Evolutionary conservation across 2,797 vertebrate species (phyloP).

Genomic region (Tolypeutes matacus): DNA sequence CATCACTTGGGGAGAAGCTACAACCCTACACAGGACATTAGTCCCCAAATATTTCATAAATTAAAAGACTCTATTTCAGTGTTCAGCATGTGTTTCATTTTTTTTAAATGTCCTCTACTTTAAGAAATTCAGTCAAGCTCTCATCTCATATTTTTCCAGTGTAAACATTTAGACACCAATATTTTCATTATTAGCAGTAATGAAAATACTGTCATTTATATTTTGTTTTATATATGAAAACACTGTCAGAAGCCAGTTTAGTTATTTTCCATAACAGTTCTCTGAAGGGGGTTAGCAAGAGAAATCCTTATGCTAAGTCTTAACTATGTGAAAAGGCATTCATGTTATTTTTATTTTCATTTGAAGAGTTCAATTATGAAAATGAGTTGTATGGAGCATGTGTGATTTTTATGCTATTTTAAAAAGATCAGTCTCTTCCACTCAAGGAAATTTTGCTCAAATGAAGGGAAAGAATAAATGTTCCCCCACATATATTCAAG

Average conservation of each 20-base stretch:
- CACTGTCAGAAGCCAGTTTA: constrained; percentile 67
- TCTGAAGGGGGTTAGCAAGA: constrained; percentile 46
- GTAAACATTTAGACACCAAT: constrained; percentile 80
- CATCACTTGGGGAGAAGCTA: background rate
- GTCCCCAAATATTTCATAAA: background rate
- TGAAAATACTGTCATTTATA: constrained; percentile 76
- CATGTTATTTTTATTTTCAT: constrained; percentile 63
- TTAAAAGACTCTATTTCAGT: constrained; percentile 32
- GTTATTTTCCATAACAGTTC: constrained; percentile 71
- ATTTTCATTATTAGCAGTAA: constrained; percentile 76
- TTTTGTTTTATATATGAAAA: constrained; percentile 73
- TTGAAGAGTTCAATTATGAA: constrained; percentile 64
- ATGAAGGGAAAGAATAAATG: constrained; percentile 60
- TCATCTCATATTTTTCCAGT: constrained; percentile 57
- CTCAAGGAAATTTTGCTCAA: constrained; percentile 61
- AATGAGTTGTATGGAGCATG: background rate
- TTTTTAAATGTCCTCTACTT: background rate
- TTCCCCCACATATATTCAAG: background rate
- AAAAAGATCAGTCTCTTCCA: constrained; percentile 50
- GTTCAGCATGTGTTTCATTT: constrained; percentile 65
- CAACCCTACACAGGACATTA: background rate
- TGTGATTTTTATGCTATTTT: constrained; percentile 58
- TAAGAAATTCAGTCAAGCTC: constrained; percentile 48
- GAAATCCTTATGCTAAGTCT: constrained; percentile 41
- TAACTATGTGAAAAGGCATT: constrained; percentile 39